These are phyloP conservation scores for Poeciliopsis retropinna DNA, from an alignment of 2,113 vertebrate species.

Conservation along the genomic window DNA sequence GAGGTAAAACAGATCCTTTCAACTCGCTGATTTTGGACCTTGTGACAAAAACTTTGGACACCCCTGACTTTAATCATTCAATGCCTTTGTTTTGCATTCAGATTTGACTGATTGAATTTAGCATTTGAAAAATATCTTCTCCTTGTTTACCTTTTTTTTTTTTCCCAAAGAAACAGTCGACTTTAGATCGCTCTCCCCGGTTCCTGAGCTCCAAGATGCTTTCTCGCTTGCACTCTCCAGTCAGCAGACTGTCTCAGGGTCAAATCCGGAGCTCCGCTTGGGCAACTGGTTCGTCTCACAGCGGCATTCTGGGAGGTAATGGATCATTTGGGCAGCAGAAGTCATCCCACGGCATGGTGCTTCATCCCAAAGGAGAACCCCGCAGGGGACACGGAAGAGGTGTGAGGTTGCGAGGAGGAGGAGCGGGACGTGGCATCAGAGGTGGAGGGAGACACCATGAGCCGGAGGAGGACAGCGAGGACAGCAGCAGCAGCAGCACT, in stretches of 20 bases:
- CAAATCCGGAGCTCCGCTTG: conserved; percentile 52
- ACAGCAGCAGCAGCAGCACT: conserved; percentile 60
- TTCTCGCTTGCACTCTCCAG: conserved; percentile 75
- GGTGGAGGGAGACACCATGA: conserved; percentile 52
- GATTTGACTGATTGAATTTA: background rate
- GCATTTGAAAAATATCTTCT: background rate
- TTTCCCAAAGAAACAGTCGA: conserved; percentile 54
- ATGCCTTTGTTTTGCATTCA: background rate
- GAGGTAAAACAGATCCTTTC: no score
- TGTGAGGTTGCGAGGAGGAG: conserved; percentile 73
- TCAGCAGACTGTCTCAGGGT: conserved; percentile 78
- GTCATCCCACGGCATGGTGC: conserved; percentile 35
- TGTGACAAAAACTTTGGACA: no score
- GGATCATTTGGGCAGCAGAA: conserved; percentile 41
- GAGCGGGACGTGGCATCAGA: conserved; percentile 64
- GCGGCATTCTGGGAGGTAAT: conserved; percentile 10
- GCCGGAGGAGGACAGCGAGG: conserved; percentile 59
- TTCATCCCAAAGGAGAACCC: conserved; percentile 58
- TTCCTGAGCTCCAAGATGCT: conserved; percentile 73
- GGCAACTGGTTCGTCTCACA: conserved; percentile 39
- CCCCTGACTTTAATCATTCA: background rate
- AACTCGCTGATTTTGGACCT: no score
- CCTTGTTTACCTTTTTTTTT: background rate
- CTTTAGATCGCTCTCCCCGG: conserved; percentile 61
- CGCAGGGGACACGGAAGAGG: conserved; percentile 71